phyloP scores from a whole-genome alignment of 2,888 invertebrate species.

The Mactromeris polynyma region DNA sequence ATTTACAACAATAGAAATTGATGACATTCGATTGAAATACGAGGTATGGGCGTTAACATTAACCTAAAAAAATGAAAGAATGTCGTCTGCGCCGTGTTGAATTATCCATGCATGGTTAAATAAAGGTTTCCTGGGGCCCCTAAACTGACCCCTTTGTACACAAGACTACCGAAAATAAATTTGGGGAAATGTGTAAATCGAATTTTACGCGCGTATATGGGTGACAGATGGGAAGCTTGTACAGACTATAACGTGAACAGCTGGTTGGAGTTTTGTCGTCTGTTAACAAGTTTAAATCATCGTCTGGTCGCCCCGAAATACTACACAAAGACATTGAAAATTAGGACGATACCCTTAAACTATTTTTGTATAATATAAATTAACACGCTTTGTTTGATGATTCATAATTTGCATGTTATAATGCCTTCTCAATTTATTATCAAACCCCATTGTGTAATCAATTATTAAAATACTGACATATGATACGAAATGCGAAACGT shows the following conservation, averaged over 20 bases:
- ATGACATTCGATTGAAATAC: slow-evolving; percentile 21
- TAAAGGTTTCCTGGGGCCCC: slow-evolving; percentile 33
- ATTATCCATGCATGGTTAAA: slow-evolving; percentile 19
- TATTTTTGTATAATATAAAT: background rate
- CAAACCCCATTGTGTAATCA: no score
- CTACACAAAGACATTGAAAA: slow-evolving; percentile 22
- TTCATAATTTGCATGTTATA: background rate
- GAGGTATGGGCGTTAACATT: background rate
- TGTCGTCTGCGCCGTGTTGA: slow-evolving; percentile 11
- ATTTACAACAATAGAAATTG: slow-evolving; percentile 25
- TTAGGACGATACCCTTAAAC: background rate
- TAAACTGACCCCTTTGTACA: slow-evolving; percentile 26
- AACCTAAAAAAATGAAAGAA: background rate
- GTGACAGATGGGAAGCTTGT: slow-evolving; percentile 22
- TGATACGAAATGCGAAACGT: no score
- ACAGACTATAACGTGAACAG: background rate
- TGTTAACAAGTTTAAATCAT: slow-evolving; percentile 23
- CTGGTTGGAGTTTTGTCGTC: slow-evolving; percentile 20
- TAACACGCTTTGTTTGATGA: background rate
- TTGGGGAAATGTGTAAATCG: slow-evolving; percentile 34
- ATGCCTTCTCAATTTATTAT: background rate
- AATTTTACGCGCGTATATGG: slow-evolving; percentile 19
- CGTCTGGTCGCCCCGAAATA: slow-evolving; percentile 23
- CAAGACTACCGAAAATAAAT: background rate
- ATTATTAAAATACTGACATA: no score